Evolutionary conservation across 53 echinoderm and acorn worm species (phyloP).

Genomic region (Temnopleurus reevesii): DNA sequence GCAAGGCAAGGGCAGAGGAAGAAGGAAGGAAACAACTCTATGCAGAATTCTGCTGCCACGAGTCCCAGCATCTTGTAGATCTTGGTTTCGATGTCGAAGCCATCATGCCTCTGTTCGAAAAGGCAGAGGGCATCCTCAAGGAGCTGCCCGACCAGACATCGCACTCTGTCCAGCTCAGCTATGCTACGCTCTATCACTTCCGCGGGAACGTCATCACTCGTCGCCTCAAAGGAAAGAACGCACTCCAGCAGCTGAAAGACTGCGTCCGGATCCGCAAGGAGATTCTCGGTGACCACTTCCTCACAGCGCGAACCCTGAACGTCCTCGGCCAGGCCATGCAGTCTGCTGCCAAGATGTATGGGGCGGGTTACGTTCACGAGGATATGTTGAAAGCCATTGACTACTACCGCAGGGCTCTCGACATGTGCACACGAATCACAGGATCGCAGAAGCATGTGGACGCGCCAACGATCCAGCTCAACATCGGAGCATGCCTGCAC

Average conservation of each 20-base stretch:
- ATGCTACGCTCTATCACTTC: constrained; percentile 76
- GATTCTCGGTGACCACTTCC: constrained; percentile 72
- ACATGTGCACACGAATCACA: constrained; percentile 70
- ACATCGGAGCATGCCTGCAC: constrained; percentile 87
- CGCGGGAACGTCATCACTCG: constrained; percentile 70
- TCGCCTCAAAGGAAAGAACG: constrained; percentile 54
- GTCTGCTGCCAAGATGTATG: constrained; percentile 69
- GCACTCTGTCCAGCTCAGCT: constrained; percentile 67
- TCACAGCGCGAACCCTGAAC: constrained; percentile 73
- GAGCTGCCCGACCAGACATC: constrained; percentile 42
- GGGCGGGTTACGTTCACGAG: constrained; percentile 62
- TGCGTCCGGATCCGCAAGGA: constrained; percentile 65
- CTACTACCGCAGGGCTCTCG: constrained; percentile 73
- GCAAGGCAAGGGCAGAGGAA: constrained; percentile 66
- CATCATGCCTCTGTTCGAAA: constrained; percentile 68
- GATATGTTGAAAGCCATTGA: constrained; percentile 77
- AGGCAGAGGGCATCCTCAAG: constrained; percentile 65
- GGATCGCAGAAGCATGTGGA: constrained; percentile 79
- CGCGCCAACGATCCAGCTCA: constrained; percentile 71
- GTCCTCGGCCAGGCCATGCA: constrained; percentile 69
- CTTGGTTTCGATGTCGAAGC: constrained; percentile 68
- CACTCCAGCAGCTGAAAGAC: constrained; percentile 64
- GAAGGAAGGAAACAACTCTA: constrained; percentile 68
- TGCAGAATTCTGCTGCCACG: constrained; percentile 80
- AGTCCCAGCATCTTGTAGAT: constrained; percentile 70